phyloP scores from a whole-genome alignment of 1,140 invertebrate genomes.

The Heliconius eleuchia region DNA sequence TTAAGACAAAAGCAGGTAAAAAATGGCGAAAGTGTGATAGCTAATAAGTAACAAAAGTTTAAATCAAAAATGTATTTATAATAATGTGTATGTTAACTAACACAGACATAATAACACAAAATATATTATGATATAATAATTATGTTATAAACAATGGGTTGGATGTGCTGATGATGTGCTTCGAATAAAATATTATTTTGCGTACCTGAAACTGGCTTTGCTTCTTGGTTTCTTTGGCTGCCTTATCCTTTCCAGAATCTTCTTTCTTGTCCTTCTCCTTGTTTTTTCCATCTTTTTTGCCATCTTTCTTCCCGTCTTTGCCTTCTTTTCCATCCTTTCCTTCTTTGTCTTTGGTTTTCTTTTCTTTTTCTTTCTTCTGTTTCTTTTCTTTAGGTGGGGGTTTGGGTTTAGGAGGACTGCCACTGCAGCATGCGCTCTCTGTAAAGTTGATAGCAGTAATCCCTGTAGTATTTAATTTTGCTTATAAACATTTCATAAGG shows the following conservation, averaged over 20 bases:
- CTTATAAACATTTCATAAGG: not conserved
- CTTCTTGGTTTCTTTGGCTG: conserved; percentile 83
- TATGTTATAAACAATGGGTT: conserved; percentile 57
- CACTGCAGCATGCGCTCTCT: conserved; percentile 91
- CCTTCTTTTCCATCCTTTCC: conserved; percentile 83
- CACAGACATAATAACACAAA: conserved; percentile 56
- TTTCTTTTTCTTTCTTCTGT: conserved; percentile 87
- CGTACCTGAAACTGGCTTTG: conserved; percentile 84
- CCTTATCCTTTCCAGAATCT: conserved; percentile 78
- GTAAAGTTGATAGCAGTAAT: conserved; percentile 12
- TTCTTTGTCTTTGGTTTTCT: conserved; percentile 84
- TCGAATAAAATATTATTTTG: conserved; percentile 24
- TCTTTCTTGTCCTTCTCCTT: conserved; percentile 82
- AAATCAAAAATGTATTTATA: conserved; percentile 53
- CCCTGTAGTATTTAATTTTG: not conserved
- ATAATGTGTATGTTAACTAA: conserved; percentile 64
- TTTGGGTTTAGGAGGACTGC: conserved; percentile 85
- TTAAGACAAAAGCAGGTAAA: conserved; percentile 54
- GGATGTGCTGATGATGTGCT: conserved; percentile 70
- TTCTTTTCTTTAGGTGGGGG: conserved; percentile 88
- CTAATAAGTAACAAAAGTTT: conserved; percentile 53
- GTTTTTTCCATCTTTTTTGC: conserved; percentile 74
- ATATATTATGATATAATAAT: conserved; percentile 45
- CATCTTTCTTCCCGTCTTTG: conserved; percentile 81
- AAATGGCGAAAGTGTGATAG: conserved; percentile 49